phyloP scores from a whole-genome alignment of 2,888 invertebrate genomes.

The Leptinotarsa haldemani region DNA sequence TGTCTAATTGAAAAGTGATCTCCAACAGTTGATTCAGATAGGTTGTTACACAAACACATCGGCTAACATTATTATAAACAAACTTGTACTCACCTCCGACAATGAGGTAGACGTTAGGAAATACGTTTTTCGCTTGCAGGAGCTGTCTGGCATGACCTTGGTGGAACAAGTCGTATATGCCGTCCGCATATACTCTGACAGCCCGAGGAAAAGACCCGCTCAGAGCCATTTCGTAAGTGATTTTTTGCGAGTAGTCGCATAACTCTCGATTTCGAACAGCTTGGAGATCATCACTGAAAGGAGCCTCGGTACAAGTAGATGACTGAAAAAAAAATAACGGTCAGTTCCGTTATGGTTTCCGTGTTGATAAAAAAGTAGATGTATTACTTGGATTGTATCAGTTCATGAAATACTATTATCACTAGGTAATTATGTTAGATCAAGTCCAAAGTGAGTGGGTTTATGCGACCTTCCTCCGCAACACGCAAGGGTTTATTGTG shows the following conservation, averaged over 20 bases:
- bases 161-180: slow-evolving; percentile 99
- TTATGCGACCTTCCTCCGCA: too few species aligned
- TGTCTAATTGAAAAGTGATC: too few species aligned
- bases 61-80: too few species aligned
- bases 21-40: too few species aligned
- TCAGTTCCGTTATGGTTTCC: too few species aligned
- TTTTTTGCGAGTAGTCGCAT: slow-evolving; percentile 86
- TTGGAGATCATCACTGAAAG: slow-evolving; percentile 88
- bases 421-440: too few species aligned
- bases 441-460: too few species aligned
- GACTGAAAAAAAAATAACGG: slow-evolving; percentile 69
- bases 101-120: slow-evolving; percentile 97
- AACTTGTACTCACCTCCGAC: slow-evolving; percentile 84
- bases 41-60: too few species aligned
- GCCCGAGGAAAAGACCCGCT: slow-evolving; percentile 84
- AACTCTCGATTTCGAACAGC: slow-evolving; percentile 81
- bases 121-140: slow-evolving; percentile 97
- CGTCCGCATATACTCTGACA: slow-evolving; percentile 97
- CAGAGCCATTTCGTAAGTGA: slow-evolving; percentile 87
- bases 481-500: too few species aligned
- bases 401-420: too few species aligned
- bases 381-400: too few species aligned
- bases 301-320: slow-evolving; percentile 84
- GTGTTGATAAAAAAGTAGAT: too few species aligned
- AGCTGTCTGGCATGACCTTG: slow-evolving; percentile 98